A percentile compares a stretch with the other conserved stretches of the same genome.
phyloP scores from a whole-genome alignment of 2,797 vertebrate genomes.

The Clarias pachynema region DNA sequence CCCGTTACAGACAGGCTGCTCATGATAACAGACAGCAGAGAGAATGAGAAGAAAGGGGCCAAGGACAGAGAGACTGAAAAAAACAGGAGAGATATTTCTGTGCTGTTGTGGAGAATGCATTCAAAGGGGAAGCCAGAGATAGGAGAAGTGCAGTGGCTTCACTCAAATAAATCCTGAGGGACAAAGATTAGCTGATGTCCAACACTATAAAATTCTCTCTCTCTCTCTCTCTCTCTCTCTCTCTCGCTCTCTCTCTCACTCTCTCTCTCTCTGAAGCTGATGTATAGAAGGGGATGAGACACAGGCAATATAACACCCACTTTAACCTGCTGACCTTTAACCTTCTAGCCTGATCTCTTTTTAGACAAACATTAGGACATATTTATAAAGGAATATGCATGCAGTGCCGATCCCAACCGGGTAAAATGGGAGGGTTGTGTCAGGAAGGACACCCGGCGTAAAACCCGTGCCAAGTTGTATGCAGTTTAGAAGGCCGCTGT shows the following conservation, averaged over 20 bases:
- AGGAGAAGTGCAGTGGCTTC: background rate
- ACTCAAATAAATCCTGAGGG: conserved; percentile 33
- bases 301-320: conserved; percentile 13
- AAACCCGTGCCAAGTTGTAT: too few species aligned
- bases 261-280: background rate
- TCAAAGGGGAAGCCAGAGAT: background rate
- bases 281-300: background rate
- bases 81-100: conserved; percentile 10
- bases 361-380: background rate
- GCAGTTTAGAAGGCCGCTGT: too few species aligned
- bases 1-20: conserved; percentile 31
- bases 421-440: too few species aligned
- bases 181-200: conserved; percentile 22
- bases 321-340: conserved; percentile 20
- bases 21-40: conserved; percentile 21
- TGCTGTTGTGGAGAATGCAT: background rate
- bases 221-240: background rate
- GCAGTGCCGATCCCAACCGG: too few species aligned
- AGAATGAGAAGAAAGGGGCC: conserved; percentile 6
- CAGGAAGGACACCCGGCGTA: too few species aligned
- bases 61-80: conserved; percentile 11
- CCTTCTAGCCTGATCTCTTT: background rate
- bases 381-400: too few species aligned
- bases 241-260: background rate
- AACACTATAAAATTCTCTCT: conserved; percentile 10